Conservation (phyloP, 2,113 vertebrate genomes). For the Microcebus jonahi region DNA sequence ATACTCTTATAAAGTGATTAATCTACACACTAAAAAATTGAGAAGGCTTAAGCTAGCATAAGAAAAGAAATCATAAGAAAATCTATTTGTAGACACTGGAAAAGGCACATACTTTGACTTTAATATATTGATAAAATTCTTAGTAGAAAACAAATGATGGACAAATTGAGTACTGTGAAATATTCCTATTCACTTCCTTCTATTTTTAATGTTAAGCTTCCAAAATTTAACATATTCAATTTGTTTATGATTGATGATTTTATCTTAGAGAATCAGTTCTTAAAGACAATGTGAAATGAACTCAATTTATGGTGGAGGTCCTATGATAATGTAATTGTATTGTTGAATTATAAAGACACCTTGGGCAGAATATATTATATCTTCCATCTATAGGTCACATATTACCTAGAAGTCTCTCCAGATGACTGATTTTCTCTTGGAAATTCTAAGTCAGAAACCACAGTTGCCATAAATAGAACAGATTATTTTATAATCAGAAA, state of each 20-base stretch:
- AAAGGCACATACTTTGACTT: not conserved
- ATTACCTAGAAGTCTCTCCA: not conserved
- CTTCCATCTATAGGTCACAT: not conserved
- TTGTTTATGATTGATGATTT: not conserved
- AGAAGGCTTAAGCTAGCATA: not conserved
- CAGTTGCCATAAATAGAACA: not conserved
- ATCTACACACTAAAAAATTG: not conserved
- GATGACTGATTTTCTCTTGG: not conserved
- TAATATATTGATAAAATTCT: not conserved
- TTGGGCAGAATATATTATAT: not conserved
- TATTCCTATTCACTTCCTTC: not conserved
- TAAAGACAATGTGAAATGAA: slow-evolving; percentile 25
- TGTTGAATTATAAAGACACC: not conserved
- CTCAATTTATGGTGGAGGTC: not conserved
- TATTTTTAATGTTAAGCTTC: not conserved
- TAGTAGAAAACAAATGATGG: not conserved
- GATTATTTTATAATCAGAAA: not conserved
- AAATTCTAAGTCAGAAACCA: slow-evolving; percentile 10
- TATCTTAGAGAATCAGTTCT: not conserved
- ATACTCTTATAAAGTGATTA: not conserved
- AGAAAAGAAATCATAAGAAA: not conserved
- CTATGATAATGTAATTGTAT: not conserved
- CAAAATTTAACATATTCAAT: not conserved
- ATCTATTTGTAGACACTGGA: not conserved
- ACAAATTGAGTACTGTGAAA: not conserved